phyloP scores from a whole-genome alignment of 2,797 vertebrate species.

The Anabacerthia variegaticeps region DNA sequence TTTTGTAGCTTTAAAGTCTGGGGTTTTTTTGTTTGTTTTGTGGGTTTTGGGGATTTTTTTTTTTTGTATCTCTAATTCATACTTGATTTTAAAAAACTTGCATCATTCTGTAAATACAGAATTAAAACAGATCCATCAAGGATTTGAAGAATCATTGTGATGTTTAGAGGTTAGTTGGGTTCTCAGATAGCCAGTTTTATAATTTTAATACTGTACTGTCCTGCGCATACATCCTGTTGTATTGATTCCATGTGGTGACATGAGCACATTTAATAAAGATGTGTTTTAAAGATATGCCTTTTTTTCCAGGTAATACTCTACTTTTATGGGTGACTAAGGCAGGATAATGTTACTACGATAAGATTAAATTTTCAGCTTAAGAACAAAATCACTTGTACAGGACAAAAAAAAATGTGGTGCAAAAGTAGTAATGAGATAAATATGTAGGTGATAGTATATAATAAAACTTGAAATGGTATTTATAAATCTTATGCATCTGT shows the following conservation, averaged over 20 bases:
- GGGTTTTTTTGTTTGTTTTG: not conserved
- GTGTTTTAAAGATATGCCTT: not conserved
- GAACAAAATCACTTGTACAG: not conserved
- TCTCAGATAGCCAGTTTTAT: not conserved
- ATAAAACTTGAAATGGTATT: not conserved
- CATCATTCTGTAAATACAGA: not conserved
- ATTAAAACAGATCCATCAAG: not conserved
- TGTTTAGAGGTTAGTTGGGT: not conserved
- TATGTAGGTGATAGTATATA: too few relatives aligned
- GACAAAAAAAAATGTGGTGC: not conserved
- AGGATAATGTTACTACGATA: not conserved
- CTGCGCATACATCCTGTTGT: accelerated
- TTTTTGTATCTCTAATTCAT: not conserved
- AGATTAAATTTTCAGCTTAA: not conserved
- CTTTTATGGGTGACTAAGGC: not conserved
- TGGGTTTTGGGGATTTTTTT: not conserved
- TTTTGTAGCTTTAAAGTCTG: not conserved
- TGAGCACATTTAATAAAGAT: accelerated
- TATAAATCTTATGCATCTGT: not conserved
- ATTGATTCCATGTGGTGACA: not conserved
- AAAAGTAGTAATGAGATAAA: not conserved
- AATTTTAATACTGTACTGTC: not conserved
- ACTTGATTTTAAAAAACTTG: not conserved
- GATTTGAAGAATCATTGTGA: not conserved
- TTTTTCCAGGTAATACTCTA: not conserved